phyloP scores from a whole-genome alignment of 2,888 invertebrate species.

The Formica aserva region DNA sequence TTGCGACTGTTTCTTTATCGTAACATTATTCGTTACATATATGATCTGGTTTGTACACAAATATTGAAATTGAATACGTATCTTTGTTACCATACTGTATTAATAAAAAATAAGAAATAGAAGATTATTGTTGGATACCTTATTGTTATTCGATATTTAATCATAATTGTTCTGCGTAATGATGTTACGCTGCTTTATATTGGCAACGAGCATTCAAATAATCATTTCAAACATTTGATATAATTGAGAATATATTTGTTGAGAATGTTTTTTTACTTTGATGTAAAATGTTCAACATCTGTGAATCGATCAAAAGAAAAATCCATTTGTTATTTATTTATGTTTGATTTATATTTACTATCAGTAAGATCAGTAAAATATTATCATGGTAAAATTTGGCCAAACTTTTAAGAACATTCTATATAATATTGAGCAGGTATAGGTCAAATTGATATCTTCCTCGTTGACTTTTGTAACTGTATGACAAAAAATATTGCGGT shows the following conservation, averaged over 20 bases:
- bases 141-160: background rate
- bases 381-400: background rate
- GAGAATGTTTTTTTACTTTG: background rate
- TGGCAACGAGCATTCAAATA: too few relatives aligned
- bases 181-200: background rate
- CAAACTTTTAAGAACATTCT: background rate
- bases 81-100: background rate
- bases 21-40: background rate
- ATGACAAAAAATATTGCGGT: background rate
- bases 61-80: background rate
- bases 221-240: background rate
- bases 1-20: background rate
- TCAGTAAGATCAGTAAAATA: background rate
- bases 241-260: background rate
- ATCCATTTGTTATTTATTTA: background rate
- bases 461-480: background rate
- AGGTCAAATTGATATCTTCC: background rate
- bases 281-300: background rate
- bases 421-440: background rate
- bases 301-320: background rate
- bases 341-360: background rate
- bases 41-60: background rate
- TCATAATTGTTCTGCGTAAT: background rate
- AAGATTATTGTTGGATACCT: background rate
- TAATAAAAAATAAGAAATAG: background rate